Evolutionary conservation across 2,113 vertebrate species (phyloP).

Genomic region (Psephotus haematonotus): DNA sequence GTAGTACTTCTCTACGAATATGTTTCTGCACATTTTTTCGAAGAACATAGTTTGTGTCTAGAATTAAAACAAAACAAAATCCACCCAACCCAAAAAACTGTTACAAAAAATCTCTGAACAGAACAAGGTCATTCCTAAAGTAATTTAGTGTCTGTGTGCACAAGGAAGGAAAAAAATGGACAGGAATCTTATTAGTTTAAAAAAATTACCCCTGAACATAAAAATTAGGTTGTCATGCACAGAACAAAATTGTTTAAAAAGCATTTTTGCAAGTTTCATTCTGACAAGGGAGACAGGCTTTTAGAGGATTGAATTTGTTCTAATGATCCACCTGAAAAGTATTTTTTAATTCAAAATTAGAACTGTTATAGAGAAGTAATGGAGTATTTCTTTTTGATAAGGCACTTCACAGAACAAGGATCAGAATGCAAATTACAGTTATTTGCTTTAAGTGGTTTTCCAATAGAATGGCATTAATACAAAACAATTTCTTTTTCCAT

Average conservation of each 20-base stretch:
- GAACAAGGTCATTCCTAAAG: neutral
- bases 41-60: neutral
- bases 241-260: slow-evolving; percentile 45
- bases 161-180: neutral
- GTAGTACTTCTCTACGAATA: neutral
- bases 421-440: slow-evolving; percentile 72
- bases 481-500: slow-evolving; percentile 63
- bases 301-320: slow-evolving; percentile 22
- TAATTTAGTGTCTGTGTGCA: neutral
- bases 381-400: slow-evolving; percentile 68
- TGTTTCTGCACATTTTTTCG: neutral
- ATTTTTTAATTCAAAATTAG: slow-evolving; percentile 66
- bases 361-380: slow-evolving; percentile 60
- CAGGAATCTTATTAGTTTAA: neutral
- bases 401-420: slow-evolving; percentile 58
- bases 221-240: slow-evolving; percentile 42
- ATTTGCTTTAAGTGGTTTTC: slow-evolving; percentile 72
- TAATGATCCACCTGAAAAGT: slow-evolving; percentile 57
- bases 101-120: neutral
- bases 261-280: slow-evolving; percentile 6
- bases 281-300: slow-evolving; percentile 23
- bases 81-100: neutral
- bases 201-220: slow-evolving; percentile 19
- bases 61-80: neutral
- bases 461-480: slow-evolving; percentile 68